Percentiles rank a stretch among this genome's conserved stretches.
phyloP scores from a whole-genome alignment of 2,797 vertebrate genomes.

The Manis crassicaudata region DNA sequence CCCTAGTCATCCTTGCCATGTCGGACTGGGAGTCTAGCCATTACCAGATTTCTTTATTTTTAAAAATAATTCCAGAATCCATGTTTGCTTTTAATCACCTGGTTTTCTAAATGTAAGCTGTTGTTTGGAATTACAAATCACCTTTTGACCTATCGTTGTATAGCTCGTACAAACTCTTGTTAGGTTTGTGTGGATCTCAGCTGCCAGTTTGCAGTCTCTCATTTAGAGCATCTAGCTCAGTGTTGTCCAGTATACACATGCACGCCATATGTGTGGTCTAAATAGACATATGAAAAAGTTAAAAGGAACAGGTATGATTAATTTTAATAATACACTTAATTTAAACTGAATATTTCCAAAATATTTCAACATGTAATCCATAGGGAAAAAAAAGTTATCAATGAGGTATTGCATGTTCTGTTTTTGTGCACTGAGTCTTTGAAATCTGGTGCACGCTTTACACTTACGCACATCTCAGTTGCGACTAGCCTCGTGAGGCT shows the following conservation, averaged over 20 bases:
- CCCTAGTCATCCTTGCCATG: neutral
- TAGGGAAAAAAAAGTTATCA: neutral
- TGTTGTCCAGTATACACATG: fast-evolving
- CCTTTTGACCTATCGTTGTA: neutral
- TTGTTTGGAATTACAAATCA: neutral
- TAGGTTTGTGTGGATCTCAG: neutral
- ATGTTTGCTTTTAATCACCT: neutral
- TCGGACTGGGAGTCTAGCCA: neutral
- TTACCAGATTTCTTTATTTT: neutral
- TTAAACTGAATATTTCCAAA: neutral
- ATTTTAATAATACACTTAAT: neutral
- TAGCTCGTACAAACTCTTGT: neutral
- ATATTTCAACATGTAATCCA: neutral
- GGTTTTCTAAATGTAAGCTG: neutral
- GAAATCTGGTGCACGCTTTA: neutral
- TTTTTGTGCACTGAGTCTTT: neutral
- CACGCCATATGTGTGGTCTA: neutral
- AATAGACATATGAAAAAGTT: neutral
- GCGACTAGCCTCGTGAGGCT: neutral
- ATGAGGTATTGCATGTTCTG: neutral
- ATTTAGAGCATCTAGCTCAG: no score
- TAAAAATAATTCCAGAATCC: neutral
- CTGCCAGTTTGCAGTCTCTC: neutral
- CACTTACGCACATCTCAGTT: neutral
- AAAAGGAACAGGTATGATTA: neutral